Conservation (phyloP, 2,113 vertebrate genomes). For the Antechinus flavipes region DNA sequence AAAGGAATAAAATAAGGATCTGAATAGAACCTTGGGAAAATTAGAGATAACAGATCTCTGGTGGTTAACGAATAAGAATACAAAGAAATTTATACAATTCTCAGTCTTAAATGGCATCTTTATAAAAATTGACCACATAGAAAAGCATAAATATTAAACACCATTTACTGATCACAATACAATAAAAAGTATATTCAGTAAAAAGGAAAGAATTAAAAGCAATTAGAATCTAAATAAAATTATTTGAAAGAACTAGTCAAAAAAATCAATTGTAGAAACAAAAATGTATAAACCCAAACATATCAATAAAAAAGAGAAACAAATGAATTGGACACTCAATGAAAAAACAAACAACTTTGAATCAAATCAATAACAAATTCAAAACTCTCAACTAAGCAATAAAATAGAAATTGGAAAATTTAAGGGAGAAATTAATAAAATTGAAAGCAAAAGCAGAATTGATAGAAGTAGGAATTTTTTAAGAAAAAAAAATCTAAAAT, state of each 20-base stretch:
- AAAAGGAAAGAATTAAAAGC: background rate
- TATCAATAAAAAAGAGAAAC: background rate
- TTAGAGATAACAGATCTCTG: background rate
- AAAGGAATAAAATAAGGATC: background rate
- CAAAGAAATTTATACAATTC: background rate
- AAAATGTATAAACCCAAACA: background rate
- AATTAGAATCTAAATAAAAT: background rate
- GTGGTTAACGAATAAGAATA: background rate
- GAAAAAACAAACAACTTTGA: background rate
- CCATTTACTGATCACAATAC: background rate
- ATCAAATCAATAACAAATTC: background rate
- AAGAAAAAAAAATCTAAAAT: background rate
- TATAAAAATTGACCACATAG: background rate
- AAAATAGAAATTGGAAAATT: background rate
- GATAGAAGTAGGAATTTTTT: background rate
- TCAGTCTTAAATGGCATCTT: background rate
- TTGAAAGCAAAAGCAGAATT: background rate
- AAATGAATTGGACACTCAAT: background rate
- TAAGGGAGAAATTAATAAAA: background rate
- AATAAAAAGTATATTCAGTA: background rate
- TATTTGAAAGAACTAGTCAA: background rate
- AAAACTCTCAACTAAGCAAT: background rate
- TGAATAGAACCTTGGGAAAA: background rate
- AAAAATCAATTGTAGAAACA: background rate
- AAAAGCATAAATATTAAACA: background rate